Evolutionary conservation across 2,113 vertebrate genomes (phyloP), one percentile per base, ranked within the genome.

Genomic region (Esox niger): DNA sequence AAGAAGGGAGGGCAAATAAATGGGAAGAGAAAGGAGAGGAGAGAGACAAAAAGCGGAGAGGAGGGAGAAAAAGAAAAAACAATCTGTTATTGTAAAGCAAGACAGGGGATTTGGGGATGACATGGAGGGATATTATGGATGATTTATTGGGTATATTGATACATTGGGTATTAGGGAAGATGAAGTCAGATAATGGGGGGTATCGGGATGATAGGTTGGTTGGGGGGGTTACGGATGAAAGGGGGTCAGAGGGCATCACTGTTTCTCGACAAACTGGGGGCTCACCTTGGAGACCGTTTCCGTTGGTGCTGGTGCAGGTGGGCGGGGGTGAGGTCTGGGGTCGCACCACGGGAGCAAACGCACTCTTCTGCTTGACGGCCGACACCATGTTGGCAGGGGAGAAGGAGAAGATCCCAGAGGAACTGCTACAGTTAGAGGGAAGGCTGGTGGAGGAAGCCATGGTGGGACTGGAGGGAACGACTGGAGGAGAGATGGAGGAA

Each of bases 321-420:
- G 96, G 95, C 35, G 97, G 96, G 7, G 97, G 97, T 54, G 97
- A 98, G 26, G 95, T 95, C 60, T 96, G 95, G 30, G 97, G 96
- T 87, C 97, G 93, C 87, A 98, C 96, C 0, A 98, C 97, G 0
- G 97, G 97, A 0, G 97, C 97, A 6, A 99, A 99, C 67, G 97
- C 97, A 2, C 97, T 98, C 93, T 98, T 99, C 92, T 98, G 97
- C 79, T 99, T 99, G 82, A 98, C 97, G 1, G 97, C 97, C 1
- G 97, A 98, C 82, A 99, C 97, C 96, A 98, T 98, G 92, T 98
- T 98, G 90, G 97, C 97, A 84, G 97, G 97, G 82, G 97, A 98
- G 91, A 99, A 99, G 89, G 96, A 98, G 90, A 99, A 99, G 82
- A 98, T 95, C 76, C 96, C 95, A 20, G 97, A 96, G 73, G 97